Percentiles rank a stretch among this genome's conserved stretches.
phyloP scores from a whole-genome alignment of 1,140 invertebrate genomes.

The Drosophila fuyamai region DNA sequence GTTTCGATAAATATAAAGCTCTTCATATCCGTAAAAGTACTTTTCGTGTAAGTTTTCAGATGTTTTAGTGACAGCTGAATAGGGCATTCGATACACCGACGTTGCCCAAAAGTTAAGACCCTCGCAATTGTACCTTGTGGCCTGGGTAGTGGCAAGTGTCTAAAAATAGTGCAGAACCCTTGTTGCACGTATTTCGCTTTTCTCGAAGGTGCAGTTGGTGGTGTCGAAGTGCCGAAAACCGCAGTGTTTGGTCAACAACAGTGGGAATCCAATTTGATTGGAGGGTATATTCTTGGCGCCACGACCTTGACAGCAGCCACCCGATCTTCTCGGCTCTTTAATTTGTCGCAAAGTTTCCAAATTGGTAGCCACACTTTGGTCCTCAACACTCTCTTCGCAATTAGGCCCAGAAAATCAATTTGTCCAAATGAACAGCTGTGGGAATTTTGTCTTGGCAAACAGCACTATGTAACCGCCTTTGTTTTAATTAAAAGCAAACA shows the following conservation, averaged over 20 bases:
- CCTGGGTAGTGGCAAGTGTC: slow-evolving; percentile 3
- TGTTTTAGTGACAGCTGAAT: not conserved
- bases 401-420: slow-evolving; percentile 36
- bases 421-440: slow-evolving; percentile 28
- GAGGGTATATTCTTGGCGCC: slow-evolving; percentile 17
- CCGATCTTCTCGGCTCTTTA: not conserved
- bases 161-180: slow-evolving; percentile 37
- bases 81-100: slow-evolving; percentile 2
- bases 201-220: not conserved
- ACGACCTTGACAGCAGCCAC: slow-evolving; percentile 13
- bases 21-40: not conserved
- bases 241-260: slow-evolving; percentile 22
- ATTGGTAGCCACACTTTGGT: slow-evolving; percentile 32
- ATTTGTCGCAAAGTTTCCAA: slow-evolving; percentile 34
- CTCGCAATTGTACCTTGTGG: slow-evolving; percentile 1
- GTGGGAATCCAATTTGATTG: slow-evolving; percentile 24
- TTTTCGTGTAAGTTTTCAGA: too few relatives aligned
- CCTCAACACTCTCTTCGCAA: slow-evolving; percentile 9
- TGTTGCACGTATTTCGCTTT: slow-evolving; percentile 25
- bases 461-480: slow-evolving; percentile 11
- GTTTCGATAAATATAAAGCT: not conserved
- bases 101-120: not conserved
- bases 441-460: slow-evolving; percentile 30
- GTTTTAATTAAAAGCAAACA: slow-evolving; percentile 47
- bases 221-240: slow-evolving; percentile 34